Conservation (phyloP, 2,888 invertebrate species). For the Lasioglossum lativentre region DNA sequence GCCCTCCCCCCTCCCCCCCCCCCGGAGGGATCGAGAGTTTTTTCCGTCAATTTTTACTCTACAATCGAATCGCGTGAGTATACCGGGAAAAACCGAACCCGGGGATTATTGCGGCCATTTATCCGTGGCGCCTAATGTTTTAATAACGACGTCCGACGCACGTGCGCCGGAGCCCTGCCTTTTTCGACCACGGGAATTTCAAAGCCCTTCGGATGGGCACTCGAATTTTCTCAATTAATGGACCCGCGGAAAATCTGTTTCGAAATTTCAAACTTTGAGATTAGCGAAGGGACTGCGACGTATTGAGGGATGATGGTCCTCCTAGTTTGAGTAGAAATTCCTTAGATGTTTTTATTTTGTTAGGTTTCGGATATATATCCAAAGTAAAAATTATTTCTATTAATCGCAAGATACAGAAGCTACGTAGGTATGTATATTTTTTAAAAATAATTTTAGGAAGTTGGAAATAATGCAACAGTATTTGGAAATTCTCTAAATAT, state of each 20-base stretch:
- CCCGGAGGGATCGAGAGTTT: conserved; percentile 31
- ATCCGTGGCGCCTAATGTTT: conserved; percentile 80
- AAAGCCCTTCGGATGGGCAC: not conserved
- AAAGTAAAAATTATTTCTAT: too few relatives aligned
- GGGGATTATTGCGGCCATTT: conserved; percentile 82
- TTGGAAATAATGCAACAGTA: too few relatives aligned
- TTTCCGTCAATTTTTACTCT: conserved; percentile 76
- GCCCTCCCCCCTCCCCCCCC: too few relatives aligned
- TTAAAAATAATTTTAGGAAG: too few relatives aligned
- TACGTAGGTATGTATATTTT: too few relatives aligned
- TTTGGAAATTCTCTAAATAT: too few relatives aligned
- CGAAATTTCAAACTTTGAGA: not conserved
- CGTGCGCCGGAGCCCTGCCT: conserved; percentile 46
- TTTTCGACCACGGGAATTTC: not conserved
- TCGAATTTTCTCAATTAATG: not conserved
- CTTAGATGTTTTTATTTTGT: not conserved
- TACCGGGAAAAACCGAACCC: conserved; percentile 56
- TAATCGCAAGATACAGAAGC: too few relatives aligned
- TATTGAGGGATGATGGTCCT: not conserved
- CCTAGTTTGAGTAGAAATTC: not conserved
- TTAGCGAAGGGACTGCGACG: not conserved
- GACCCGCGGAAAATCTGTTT: not conserved
- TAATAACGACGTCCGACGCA: conserved; percentile 80
- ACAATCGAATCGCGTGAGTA: conserved; percentile 77
- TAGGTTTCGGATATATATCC: too few relatives aligned